These are phyloP conservation scores for Argopecten irradians DNA, from an alignment of 1,140 invertebrate species.

Conservation along the genomic window DNA sequence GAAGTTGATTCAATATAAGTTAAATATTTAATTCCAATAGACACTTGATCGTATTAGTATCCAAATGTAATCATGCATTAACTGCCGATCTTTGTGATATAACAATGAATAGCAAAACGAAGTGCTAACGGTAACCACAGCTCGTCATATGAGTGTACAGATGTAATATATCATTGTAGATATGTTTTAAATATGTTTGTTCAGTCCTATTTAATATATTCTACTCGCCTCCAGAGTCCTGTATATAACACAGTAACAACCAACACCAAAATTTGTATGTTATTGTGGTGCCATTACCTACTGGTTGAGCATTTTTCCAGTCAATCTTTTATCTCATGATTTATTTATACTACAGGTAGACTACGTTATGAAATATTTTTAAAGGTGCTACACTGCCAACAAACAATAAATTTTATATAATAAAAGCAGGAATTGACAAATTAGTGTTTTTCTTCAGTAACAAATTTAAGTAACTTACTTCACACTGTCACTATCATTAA, in stretches of 20 bases:
- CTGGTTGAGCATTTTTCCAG: no score
- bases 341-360: no score
- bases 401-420: no score
- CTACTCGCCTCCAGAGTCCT: neutral
- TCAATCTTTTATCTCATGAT: no score
- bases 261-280: neutral
- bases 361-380: no score
- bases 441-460: no score
- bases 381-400: no score
- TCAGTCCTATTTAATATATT: neutral
- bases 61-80: neutral
- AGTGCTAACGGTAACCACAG: neutral
- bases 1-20: neutral
- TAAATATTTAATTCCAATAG: neutral
- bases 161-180: conserved; percentile 3
- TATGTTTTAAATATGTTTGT: neutral
- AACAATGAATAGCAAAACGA: neutral
- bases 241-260: neutral
- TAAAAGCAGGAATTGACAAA: no score
- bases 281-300: no score
- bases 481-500: no score
- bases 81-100: neutral
- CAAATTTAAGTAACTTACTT: no score
- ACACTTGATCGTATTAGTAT: neutral
- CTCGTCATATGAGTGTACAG: neutral